phyloP scores from a whole-genome alignment of 2,888 invertebrate genomes.

The Aplocera efformata region DNA sequence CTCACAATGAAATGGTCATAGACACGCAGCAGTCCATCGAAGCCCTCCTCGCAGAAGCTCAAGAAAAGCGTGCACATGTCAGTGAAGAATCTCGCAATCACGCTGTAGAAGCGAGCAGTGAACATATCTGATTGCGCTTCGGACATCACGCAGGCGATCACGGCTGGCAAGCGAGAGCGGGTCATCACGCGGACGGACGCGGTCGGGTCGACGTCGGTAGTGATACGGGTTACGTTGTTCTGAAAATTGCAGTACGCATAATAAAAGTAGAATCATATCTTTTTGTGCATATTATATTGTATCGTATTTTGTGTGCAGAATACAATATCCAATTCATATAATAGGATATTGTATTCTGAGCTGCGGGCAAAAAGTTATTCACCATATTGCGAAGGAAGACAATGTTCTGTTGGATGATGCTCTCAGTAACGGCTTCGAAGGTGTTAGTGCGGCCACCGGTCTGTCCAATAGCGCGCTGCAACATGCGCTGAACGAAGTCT shows the following conservation, averaged over 20 bases:
- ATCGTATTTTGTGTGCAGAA: too few relatives aligned
- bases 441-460: conserved; percentile 25
- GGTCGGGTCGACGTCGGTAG: conserved; percentile 37
- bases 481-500: conserved; percentile 39
- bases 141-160: conserved; percentile 45
- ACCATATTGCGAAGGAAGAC: conserved; percentile 47
- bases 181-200: conserved; percentile 41
- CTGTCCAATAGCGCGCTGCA: conserved; percentile 32
- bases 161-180: conserved; percentile 46
- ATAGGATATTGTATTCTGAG: too few relatives aligned
- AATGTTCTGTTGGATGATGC: conserved; percentile 36
- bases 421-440: conserved; percentile 37
- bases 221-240: conserved; percentile 36
- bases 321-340: too few relatives aligned
- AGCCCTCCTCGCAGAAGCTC: conserved; percentile 41
- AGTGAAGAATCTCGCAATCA: conserved; percentile 44
- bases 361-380: conserved; percentile 13
- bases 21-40: conserved; percentile 39
- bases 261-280: conserved; percentile 3
- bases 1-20: conserved; percentile 46
- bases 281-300: not conserved
- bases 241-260: too few relatives aligned
- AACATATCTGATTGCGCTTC: conserved; percentile 35
- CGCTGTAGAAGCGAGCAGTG: conserved; percentile 45
- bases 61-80: conserved; percentile 51